Evolutionary conservation across 1,140 invertebrate species (phyloP).

Genomic region (Cardiocondyla obscurior): DNA sequence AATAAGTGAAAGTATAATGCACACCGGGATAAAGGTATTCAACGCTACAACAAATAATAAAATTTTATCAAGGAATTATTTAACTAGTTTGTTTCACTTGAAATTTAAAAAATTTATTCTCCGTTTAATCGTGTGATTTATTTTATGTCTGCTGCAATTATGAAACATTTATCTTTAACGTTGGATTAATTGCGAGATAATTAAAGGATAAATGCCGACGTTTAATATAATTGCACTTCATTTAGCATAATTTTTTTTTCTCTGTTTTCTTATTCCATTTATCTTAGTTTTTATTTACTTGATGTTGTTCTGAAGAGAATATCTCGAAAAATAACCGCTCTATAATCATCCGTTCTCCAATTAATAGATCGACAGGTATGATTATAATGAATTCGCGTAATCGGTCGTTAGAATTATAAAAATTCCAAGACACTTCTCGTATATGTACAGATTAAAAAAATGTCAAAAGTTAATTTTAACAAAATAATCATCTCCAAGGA

Average conservation of each 20-base stretch:
- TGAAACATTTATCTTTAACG: neutral
- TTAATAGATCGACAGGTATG: slow-evolving; percentile 18
- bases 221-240: neutral
- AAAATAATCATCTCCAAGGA: neutral
- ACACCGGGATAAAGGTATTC: neutral
- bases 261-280: neutral
- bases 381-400: neutral
- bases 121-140: too few relatives aligned
- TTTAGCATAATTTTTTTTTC: neutral
- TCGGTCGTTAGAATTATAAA: neutral
- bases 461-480: neutral
- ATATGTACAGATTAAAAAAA: neutral
- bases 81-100: neutral
- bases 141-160: neutral
- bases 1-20: neutral
- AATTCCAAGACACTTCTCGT: neutral
- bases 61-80: neutral
- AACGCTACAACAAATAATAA: neutral
- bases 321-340: neutral
- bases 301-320: neutral
- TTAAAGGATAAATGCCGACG: neutral
- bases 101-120: slow-evolving; percentile 1
- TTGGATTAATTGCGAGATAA: neutral
- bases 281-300: neutral
- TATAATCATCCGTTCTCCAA: neutral